A percentile compares a stretch with the other conserved stretches of the same genome.
These are phyloP conservation scores for Thermophis baileyi DNA, from an alignment of 2,113 vertebrate species.

Conservation along the genomic window DNA sequence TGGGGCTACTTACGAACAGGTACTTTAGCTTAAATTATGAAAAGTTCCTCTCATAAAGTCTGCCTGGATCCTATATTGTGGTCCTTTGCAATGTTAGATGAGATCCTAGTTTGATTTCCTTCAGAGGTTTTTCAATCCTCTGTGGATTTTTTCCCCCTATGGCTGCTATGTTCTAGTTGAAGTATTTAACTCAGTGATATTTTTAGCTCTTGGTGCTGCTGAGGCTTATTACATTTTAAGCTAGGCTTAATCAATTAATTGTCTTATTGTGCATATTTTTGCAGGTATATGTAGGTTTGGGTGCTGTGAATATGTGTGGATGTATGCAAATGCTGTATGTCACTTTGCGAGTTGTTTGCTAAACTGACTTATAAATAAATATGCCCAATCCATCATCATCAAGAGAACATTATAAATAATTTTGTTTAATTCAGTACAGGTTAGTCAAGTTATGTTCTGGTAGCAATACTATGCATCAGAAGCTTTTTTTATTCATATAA, in stretches of 20 bases:
- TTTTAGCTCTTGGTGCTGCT: neutral
- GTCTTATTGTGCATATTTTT: neutral
- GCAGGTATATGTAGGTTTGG: neutral
- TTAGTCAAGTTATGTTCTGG: neutral
- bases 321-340: neutral
- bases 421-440: neutral
- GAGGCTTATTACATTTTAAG: neutral
- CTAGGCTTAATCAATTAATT: neutral
- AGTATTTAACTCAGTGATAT: neutral
- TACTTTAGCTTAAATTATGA: neutral
- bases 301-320: neutral
- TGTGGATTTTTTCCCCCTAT: too few relatives aligned
- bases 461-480: neutral
- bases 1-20: neutral
- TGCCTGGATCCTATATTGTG: neutral
- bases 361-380: neutral
- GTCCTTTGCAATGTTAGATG: neutral
- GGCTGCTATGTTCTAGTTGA: neutral
- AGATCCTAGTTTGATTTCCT: neutral
- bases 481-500: neutral
- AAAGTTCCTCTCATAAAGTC: neutral
- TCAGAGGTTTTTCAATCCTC: neutral
- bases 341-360: neutral
- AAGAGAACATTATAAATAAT: neutral
- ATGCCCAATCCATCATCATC: neutral